Evolutionary conservation across 2,113 vertebrate species (phyloP), one percentile per base, ranked within the genome.

Genomic region (Guaruba guarouba): DNA sequence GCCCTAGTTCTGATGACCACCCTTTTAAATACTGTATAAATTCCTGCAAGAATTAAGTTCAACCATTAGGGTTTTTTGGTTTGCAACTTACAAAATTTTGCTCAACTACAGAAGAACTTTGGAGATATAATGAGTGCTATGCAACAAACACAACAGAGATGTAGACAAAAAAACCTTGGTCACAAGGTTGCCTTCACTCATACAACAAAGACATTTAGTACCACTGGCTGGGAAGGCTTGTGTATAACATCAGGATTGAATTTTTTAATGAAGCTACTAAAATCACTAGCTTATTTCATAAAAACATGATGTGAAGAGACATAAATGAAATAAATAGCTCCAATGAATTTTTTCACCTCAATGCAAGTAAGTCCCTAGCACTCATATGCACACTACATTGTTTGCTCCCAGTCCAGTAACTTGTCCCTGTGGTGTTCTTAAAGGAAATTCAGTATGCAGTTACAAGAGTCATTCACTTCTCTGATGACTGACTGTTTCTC

Each of bases 241-340:
- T n/a, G 17, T 57, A 35, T 14, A 70, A n/a, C 0, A 1, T 5
- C 0, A 5, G 73, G 43, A 46, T 10, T 35, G 18, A 28, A 13
- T 3, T 35, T 69, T 23, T 70, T 44, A 70, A 46, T 4, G 25
- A 35, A 69, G 61, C 28, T 71, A 46, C n/a, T 28, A 20, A 67
- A 46, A 55, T 28, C 1, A 41, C 57, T 75, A 75, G 18, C 10
- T 67, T 71, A 59, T 71, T 90, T 82, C 1, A 2, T 67, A 17
- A 11, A 69, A 63, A 49, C 18, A 51, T 44, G 5, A 82, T 31
- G 51, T 28, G 22, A 84, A 54, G 27, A 70, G 24, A 70, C 12
- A 81, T 22, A 87, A 66, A 77, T 57, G 23, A 70, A 77, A 43
- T 17, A 51, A 2, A 2, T 18, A 13, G 20, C 28, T 49, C 8